Evolutionary conservation across 2,888 invertebrate species (phyloP).

Genomic region (Cosmorhoe ocellata): DNA sequence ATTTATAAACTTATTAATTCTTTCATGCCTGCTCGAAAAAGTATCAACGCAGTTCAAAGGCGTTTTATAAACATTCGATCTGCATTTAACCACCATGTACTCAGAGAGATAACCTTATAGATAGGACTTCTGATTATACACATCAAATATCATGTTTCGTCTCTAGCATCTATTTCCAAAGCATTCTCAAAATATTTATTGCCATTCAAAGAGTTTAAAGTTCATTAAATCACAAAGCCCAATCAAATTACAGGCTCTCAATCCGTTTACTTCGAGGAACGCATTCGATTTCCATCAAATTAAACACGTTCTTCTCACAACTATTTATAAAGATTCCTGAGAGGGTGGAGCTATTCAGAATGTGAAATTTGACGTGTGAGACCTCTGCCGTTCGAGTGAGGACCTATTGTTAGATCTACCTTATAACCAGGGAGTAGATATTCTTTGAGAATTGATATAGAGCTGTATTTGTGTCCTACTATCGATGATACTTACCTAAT

Average conservation of each 20-base stretch:
- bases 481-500: no score
- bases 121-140: no score
- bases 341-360: slow-evolving; percentile 68
- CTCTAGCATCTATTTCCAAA: neutral
- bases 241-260: slow-evolving; percentile 67
- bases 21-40: no score
- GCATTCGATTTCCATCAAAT: slow-evolving; percentile 77
- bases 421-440: slow-evolving; percentile 62
- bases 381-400: slow-evolving; percentile 45
- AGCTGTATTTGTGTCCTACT: slow-evolving; percentile 40
- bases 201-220: slow-evolving; percentile 17
- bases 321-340: slow-evolving; percentile 80
- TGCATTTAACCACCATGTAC: no score
- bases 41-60: no score
- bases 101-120: no score
- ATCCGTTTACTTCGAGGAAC: slow-evolving; percentile 69
- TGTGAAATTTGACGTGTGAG: slow-evolving; percentile 82
- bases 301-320: slow-evolving; percentile 73
- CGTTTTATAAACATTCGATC: no score
- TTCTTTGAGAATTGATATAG: slow-evolving; percentile 54
- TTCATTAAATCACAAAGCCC: slow-evolving; percentile 43
- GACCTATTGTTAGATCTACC: slow-evolving; percentile 65
- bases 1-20: no score
- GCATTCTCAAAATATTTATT: neutral
- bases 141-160: no score